Percentiles rank a stretch among this genome's conserved stretches.
phyloP scores from a whole-genome alignment of 2,797 vertebrate species.

The Apodemus agrarius region DNA sequence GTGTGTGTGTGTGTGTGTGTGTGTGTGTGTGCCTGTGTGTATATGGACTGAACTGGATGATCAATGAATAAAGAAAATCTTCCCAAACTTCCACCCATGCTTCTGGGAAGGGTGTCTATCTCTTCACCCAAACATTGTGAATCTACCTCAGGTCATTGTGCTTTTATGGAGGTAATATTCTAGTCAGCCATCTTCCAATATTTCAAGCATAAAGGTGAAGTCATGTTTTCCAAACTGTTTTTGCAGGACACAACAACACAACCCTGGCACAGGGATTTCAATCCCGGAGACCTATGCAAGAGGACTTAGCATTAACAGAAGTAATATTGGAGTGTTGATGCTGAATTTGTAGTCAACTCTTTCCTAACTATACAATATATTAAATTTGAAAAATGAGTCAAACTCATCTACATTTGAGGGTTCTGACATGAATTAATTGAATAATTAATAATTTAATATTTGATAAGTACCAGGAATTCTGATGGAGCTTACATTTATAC shows the following conservation, averaged over 20 bases:
- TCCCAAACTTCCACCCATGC: not conserved
- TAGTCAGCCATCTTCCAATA: not conserved
- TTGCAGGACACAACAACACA: not conserved
- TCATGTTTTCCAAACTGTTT: not conserved
- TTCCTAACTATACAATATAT: no score
- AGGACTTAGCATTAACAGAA: not conserved
- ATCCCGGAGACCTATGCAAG: not conserved
- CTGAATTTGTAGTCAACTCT: not conserved
- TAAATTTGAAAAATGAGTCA: constrained; percentile 11
- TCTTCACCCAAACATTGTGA: not conserved
- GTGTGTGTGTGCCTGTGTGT: no score
- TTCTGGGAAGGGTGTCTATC: no score
- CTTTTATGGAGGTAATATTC: not conserved
- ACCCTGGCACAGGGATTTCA: not conserved
- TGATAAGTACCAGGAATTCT: not conserved
- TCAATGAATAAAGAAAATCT: not conserved
- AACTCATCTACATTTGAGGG: not conserved
- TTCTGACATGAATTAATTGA: not conserved
- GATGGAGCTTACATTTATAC: not conserved
- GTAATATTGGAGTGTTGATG: not conserved
- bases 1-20: not conserved
- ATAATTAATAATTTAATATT: not conserved
- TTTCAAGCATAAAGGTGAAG: not conserved
- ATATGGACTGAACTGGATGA: not conserved
- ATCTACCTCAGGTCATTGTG: not conserved